Evolutionary conservation across 1,140 invertebrate genomes (phyloP).

Genomic region (Drosophila pruinosa): DNA sequence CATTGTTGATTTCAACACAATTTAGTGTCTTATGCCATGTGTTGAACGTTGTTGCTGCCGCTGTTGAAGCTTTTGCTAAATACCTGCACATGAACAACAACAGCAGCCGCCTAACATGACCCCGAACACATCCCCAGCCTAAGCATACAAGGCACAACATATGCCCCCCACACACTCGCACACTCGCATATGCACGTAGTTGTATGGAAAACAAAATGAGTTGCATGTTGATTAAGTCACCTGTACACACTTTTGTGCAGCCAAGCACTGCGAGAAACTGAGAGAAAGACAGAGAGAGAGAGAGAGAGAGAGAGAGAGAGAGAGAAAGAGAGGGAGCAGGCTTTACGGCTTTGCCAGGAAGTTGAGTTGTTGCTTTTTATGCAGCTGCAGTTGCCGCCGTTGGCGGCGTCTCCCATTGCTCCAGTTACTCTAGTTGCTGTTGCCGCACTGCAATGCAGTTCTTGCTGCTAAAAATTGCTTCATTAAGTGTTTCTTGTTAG

Average conservation of each 20-base stretch:
- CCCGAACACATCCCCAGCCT: constrained; percentile 18
- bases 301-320: background rate
- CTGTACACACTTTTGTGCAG: constrained; percentile 74
- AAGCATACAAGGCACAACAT: constrained; percentile 59
- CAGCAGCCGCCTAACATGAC: constrained; percentile 21
- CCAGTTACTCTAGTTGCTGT: constrained; percentile 16
- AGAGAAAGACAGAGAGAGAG: background rate
- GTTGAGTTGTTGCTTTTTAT: constrained; percentile 77
- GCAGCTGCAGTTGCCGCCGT: constrained; percentile 49
- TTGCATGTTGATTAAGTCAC: constrained; percentile 80
- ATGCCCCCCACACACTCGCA: constrained; percentile 24
- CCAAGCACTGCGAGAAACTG: constrained; percentile 45
- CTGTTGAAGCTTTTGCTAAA: constrained; percentile 66
- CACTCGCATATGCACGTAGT: background rate
- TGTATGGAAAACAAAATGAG: constrained; percentile 74
- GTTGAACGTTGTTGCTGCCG: constrained; percentile 41
- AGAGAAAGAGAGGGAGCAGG: constrained; percentile 24
- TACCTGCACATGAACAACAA: constrained; percentile 42
- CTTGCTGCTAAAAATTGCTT: constrained; percentile 73
- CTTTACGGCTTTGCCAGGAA: constrained; percentile 68
- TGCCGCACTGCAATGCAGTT: constrained; percentile 27
- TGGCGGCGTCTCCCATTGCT: background rate
- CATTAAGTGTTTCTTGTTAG: constrained; percentile 80
- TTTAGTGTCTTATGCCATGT: constrained; percentile 75
- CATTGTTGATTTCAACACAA: constrained; percentile 81